Conservation (phyloP, 1,140 invertebrate genomes). For the Atta cephalotes region DNA sequence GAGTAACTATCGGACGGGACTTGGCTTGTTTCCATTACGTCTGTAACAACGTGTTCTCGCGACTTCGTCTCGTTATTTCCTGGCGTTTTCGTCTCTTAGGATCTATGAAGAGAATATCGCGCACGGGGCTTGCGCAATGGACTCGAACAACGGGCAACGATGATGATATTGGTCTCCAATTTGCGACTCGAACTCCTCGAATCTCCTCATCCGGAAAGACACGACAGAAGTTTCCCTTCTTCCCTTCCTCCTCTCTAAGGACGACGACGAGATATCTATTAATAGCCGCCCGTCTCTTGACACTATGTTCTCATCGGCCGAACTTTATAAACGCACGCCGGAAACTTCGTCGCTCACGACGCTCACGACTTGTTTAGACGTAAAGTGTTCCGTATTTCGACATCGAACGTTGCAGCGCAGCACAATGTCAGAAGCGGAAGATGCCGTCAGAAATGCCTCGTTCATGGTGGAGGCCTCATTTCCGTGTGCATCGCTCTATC, state of each 20-base stretch:
- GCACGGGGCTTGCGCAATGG: background rate
- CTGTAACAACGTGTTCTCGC: constrained; percentile 67
- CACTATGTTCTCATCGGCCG: constrained; percentile 27
- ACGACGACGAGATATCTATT: constrained; percentile 31
- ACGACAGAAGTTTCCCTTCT: constrained; percentile 40
- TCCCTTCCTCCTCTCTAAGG: background rate
- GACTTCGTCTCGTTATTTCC: constrained; percentile 72
- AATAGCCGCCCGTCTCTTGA: constrained; percentile 20
- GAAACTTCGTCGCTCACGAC: constrained; percentile 42
- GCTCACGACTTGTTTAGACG: constrained; percentile 49
- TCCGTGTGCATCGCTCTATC: constrained; percentile 60
- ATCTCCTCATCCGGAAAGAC: constrained; percentile 45
- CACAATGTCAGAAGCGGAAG: constrained; percentile 57
- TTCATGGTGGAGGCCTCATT: constrained; percentile 61
- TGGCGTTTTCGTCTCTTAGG: constrained; percentile 59
- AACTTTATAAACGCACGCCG: constrained; percentile 60
- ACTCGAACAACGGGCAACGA: constrained; percentile 40
- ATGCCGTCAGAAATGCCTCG: constrained; percentile 42
- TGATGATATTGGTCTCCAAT: constrained; percentile 62
- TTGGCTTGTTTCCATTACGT: constrained; percentile 70
- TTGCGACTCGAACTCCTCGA: constrained; percentile 59
- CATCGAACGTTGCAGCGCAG: constrained; percentile 32
- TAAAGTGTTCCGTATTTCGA: constrained; percentile 35
- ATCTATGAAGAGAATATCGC: background rate
- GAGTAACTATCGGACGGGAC: constrained; percentile 66